A percentile compares a stretch with the other conserved stretches of the same genome.
Evolutionary conservation across 1,140 invertebrate genomes (phyloP).

Genomic region (Cydia strobilella): DNA sequence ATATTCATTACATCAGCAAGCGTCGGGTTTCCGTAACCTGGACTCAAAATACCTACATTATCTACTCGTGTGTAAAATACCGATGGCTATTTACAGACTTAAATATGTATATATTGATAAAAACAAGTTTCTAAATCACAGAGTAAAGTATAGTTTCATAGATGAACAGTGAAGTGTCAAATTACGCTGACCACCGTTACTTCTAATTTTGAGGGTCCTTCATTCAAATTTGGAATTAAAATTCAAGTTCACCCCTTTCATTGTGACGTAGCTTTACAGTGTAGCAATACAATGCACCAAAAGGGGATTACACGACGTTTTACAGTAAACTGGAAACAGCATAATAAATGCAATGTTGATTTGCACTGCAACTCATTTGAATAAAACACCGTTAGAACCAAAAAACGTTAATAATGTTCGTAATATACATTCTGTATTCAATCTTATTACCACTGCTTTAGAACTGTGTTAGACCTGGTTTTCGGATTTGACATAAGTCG

Average conservation of each 20-base stretch:
- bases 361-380: conserved; percentile 18
- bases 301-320: conserved; percentile 24
- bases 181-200: conserved; percentile 57
- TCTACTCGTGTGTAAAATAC: not conserved
- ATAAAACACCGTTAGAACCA: not conserved
- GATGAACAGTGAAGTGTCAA: conserved; percentile 45
- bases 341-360: conserved; percentile 30
- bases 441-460: not conserved
- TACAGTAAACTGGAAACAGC: conserved; percentile 4
- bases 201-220: conserved; percentile 52
- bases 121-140: conserved; percentile 13
- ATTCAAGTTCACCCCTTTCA: conserved; percentile 51
- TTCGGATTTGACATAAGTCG: not conserved
- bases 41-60: not conserved
- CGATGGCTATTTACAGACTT: not conserved
- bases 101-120: not conserved
- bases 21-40: too few relatives aligned
- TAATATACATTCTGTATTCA: not conserved
- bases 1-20: too few relatives aligned
- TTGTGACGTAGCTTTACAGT: conserved; percentile 41
- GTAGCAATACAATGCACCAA: conserved; percentile 43
- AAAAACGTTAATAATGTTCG: not conserved
- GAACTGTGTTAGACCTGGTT: not conserved
- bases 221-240: conserved; percentile 54
- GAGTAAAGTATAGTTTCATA: not conserved